A percentile compares a stretch with the other conserved stretches of the same genome.
Conservation (phyloP, 2,888 invertebrate genomes). For the Acanthosepion pharaonis region DNA sequence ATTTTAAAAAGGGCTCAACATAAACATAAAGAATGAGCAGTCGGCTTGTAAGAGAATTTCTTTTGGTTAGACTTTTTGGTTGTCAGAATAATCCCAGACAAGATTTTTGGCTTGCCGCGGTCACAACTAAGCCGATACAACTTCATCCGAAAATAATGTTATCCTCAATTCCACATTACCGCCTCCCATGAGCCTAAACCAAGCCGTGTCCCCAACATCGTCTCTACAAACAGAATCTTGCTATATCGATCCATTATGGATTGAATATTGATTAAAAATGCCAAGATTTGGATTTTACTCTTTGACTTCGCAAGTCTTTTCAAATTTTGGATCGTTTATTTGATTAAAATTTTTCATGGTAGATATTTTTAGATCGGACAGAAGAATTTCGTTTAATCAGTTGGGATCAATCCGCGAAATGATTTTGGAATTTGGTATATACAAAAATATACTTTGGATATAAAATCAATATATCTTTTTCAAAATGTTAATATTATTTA, state of each 20-base stretch:
- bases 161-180: background rate
- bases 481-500: no score
- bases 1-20: no score
- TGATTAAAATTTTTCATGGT: background rate
- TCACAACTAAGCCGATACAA: background rate
- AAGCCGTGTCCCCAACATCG: background rate
- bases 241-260: background rate
- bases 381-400: no score
- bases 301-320: no score
- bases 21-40: background rate
- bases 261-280: background rate
- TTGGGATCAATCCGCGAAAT: no score
- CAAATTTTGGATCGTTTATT: background rate
- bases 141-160: no score
- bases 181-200: background rate
- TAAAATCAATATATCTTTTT: no score
- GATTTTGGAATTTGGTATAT: no score
- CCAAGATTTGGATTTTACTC: background rate
- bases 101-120: background rate
- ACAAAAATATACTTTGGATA: no score
- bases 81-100: background rate
- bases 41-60: background rate
- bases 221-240: background rate
- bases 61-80: background rate
- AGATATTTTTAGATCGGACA: no score